Evolutionary conservation across 2,113 vertebrate genomes (phyloP), one percentile per base, ranked within the genome.

Genomic region (Canis aureus): DNA sequence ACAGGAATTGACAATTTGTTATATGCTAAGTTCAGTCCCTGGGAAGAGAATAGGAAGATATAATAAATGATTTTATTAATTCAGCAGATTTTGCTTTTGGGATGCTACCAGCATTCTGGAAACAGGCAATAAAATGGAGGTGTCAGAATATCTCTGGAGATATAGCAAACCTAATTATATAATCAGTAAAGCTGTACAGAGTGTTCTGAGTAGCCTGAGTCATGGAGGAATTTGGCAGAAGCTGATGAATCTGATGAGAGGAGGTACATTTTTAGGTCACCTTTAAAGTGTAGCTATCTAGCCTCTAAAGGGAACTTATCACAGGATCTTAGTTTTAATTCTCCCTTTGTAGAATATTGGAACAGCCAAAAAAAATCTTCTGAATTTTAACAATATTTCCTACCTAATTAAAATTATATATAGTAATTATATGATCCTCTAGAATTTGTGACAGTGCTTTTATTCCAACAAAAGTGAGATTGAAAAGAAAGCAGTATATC

Each of bases 211-310:
- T 96, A 96, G 87, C 76, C 69, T 97, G 97, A 97, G 94, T 98
- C 97, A 97, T 97, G 81, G 88, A 97, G 69, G 83, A 97, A 96
- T 97, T 98, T 98, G 97, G 92, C 97, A 97, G 97, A 97, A 96
- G 84, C 96, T 97, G 82, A 97, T 93, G 97, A 95, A 97, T 84
- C 57, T 96, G 74, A 91, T 91, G 89, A 97, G 82, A 74, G 59
- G 38, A 97, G 62, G 62, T 96, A 91, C 93, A 89, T 97, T 98
- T 98, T 97, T 95, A 96, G 95, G 97, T 97, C 97, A 98, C 95
- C 96, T 98, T 98, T 95, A 96, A 97, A 95, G 43, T 95, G 89
- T 89, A 94, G 93, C 90, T 43, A 95, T 97, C 66, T 84, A 71
- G 27, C 35, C 84, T 96, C 60, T 97, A 85, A 95, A 96, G 74